Evolutionary conservation across 2,113 vertebrate genomes (phyloP), one percentile per base, ranked within the genome.

Genomic region (Xyrauchen texanus): DNA sequence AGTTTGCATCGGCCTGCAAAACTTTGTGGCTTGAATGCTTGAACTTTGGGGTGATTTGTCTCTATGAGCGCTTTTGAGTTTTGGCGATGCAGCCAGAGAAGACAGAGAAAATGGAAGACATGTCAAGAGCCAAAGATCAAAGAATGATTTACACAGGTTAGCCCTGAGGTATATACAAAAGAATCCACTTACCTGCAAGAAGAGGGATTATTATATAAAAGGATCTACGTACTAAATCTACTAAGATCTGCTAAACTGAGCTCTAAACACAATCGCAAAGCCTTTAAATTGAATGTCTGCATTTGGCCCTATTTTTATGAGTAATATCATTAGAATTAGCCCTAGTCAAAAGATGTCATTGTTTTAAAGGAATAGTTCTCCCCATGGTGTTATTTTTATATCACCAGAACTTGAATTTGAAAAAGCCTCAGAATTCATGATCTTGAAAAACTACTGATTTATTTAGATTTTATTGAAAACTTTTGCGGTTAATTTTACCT

Each of bases 91-190:
- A 64, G 49, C 76, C 21, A 34, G 21, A 34, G 21, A 34, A 68
- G 58, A 79, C 65, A 61, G 46, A 66, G 78, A 62, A 83, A 77
- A 77, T 64, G 52, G 71, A 75, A 80, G 49, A 21, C 44, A 66
- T 34, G 51, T 57, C 15, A 11, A 9, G 51, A 21, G 63, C 67
- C 16, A 68, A 62, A 65, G 13, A 83, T 71, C 67, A 66, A 49
- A 83, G 63, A 53, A 61, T 62, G 42, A 77, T 61, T 66, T 74
- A 70, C 8, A 58, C 61, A 76, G 82, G 62, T 80, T 67, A 65
- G 65, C 49, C 65, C 81, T 49, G 77, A 83, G 58, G 81, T 66
- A 69, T 70, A 68, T 55, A 34, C 21, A 34, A 34, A 71, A 42
- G 49, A 64, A 42, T 68, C 57, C 70, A 42, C 53, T 76, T 66